phyloP scores from a whole-genome alignment of 2,113 vertebrate genomes.

The Gobiocypris rarus region DNA sequence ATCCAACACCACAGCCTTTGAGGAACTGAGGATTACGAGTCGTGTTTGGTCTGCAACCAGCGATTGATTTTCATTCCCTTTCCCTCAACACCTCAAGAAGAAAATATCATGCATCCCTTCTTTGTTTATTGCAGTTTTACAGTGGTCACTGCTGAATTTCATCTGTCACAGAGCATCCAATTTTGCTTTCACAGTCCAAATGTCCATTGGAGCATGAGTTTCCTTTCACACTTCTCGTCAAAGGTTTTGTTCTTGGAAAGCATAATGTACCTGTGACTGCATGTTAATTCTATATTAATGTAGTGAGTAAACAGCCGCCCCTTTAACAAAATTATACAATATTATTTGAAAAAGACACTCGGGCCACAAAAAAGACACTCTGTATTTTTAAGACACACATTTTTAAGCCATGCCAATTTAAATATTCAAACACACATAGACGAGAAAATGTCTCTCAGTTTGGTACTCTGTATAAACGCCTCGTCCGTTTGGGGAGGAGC shows the following conservation, averaged over 20 bases:
- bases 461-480: too few species aligned
- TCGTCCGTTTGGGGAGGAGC: too few species aligned
- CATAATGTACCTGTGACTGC: neutral
- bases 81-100: slow-evolving; percentile 23
- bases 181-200: slow-evolving; percentile 10
- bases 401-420: too few species aligned
- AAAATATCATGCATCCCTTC: slow-evolving; percentile 8
- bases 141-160: slow-evolving; percentile 31
- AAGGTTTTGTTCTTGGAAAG: neutral
- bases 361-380: too few species aligned
- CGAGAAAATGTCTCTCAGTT: too few species aligned
- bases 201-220: neutral
- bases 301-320: neutral
- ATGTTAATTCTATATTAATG: neutral
- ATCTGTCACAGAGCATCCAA: slow-evolving; percentile 1
- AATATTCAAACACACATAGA: too few species aligned
- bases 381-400: too few species aligned
- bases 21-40: slow-evolving; percentile 27
- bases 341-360: too few species aligned
- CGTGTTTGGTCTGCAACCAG: slow-evolving; percentile 34
- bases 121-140: neutral
- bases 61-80: slow-evolving; percentile 40
- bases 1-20: slow-evolving; percentile 6
- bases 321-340: neutral
- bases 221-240: neutral